Base-by-base conservation (phyloP, 2,888 invertebrate genomes). In the Empis livida region DNA sequence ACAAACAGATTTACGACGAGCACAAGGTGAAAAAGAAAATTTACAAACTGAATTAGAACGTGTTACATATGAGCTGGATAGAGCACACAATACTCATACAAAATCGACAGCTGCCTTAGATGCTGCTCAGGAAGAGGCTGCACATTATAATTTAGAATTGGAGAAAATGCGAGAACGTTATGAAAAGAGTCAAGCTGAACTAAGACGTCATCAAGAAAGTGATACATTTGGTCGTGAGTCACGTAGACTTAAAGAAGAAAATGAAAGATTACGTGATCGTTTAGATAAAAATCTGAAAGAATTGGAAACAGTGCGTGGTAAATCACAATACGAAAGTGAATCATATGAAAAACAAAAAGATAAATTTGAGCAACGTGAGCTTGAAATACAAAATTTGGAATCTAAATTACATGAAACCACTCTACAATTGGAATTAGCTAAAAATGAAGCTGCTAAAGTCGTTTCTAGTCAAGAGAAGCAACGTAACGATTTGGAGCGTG, bases 121-220 rank as follows among this genome's bases (percentile, higher is more conserved):
- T 62, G 89, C 91, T 61, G 83, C 85, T 45, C 90, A 91, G 64
- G 92, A 93, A 63, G 93, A 93, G 70, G 78, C 88, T 57, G 84
- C 88, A 1, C 76, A 90, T 58, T 78, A 90, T 58, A 87, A 90
- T 62, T 75, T 89, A 45, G 92, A 92, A 70, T 74, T 88, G 41
- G 92, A 92, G 63, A 92, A 91, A 68, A 82, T 89, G 75, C 87
- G 88, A 60, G 92, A 92, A 60, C 90, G 91, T 58, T 86, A 89
- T 60, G 92, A 92, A 56, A 84, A 89, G 63, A 78, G 82, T 48
- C 84, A 90, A 56, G 74, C 80, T 11, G 92, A 92, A 59, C 73
- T 90, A 53, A 76, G 90, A 54, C 82, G 87, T 63, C 79, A 88
- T 10, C 88, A 90, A 61, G 87, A 87, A 51, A 81, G 81, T 2